Evolutionary conservation across 2,888 invertebrate genomes (phyloP), one percentile per base, ranked within the genome.

Genomic region (Eilema sororculum): DNA sequence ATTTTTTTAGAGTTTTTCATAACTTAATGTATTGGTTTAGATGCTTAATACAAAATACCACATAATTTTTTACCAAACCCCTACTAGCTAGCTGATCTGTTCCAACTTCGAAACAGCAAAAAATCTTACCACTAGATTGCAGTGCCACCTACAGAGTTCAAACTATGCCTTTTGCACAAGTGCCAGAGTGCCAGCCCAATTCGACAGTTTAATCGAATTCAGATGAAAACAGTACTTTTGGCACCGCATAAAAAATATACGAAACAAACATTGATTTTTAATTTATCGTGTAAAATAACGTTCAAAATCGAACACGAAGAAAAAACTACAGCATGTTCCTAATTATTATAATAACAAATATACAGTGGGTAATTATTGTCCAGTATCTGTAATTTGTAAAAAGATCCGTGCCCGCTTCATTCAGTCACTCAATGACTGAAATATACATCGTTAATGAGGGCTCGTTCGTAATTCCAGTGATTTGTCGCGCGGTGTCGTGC

Each of bases 401-500:
- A 75, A 71, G 71, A 78, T 80, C 81, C 83, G 80, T 83, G 78
- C 82, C 79, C 75, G 72, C 83, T 83, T 79, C 79, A 84, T 79
- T 84, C 67, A 80, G 82, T 88, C 88, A 85, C 80, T 75, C 41
- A 68, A 46, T 64, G 41, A 59, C 80, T 87, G 84, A 90, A 91
- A 88, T 84, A 75, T 84, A 75, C 37, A 82, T 81, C 79, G 83
- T 89, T 93, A 94, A 94, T 93, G 88, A 93, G 92, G 78, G 77
- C 83, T 86, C 79, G 85, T 87, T 86, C 84, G 86, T 91, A 90
- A 90, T 90, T 84, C 83, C 79, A 85, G 90, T 93, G 91, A 93
- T 93, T 93, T 92, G 93, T 92, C 87, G 87, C 75, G 66, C 68
- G 72, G 78, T 90, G 84, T 84, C 90, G 88, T 89, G 90, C 76